Percentiles rank a stretch among this genome's conserved stretches.
phyloP scores from a whole-genome alignment of 2,888 invertebrate genomes.

The Ptychoptera contaminata region DNA sequence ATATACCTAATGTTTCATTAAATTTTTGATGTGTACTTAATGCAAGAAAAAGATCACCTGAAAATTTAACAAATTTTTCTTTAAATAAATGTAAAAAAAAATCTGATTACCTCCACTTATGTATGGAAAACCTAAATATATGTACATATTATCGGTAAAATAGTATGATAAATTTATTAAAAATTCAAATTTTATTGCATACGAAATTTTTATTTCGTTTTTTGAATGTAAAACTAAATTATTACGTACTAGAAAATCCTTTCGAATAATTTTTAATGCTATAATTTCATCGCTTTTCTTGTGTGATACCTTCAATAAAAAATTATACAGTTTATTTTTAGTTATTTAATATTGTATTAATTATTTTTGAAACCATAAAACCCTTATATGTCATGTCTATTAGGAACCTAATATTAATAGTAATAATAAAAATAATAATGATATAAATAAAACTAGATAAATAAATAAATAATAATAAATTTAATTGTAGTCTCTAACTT shows the following conservation, averaged over 20 bases:
- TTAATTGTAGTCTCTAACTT: too few species aligned
- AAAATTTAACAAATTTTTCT: neutral
- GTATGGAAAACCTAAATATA: slow-evolving; percentile 68
- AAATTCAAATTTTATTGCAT: slow-evolving; percentile 72
- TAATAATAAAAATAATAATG: too few species aligned
- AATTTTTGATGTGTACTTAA: slow-evolving; percentile 34
- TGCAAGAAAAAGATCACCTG: slow-evolving; percentile 57
- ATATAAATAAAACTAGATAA: too few species aligned
- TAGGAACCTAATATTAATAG: too few species aligned
- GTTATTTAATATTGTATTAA: too few species aligned
- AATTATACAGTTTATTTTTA: too few species aligned
- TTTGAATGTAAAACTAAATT: slow-evolving; percentile 74
- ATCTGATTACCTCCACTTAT: slow-evolving; percentile 44
- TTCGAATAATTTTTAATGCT: slow-evolving; percentile 78
- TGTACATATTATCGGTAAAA: slow-evolving; percentile 66
- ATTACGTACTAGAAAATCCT: slow-evolving; percentile 63
- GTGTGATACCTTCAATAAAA: slow-evolving; percentile 23
- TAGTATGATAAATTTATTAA: slow-evolving; percentile 65
- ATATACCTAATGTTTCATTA: slow-evolving; percentile 59
- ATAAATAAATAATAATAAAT: too few species aligned
- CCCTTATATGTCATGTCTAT: too few species aligned
- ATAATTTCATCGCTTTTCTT: slow-evolving; percentile 40
- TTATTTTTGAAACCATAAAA: too few species aligned
- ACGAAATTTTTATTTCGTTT: slow-evolving; percentile 74
- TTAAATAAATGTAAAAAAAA: neutral